Evolutionary conservation across 2,888 invertebrate genomes (phyloP), one percentile per base, ranked within the genome.

Genomic region (Agonopterix arenella): DNA sequence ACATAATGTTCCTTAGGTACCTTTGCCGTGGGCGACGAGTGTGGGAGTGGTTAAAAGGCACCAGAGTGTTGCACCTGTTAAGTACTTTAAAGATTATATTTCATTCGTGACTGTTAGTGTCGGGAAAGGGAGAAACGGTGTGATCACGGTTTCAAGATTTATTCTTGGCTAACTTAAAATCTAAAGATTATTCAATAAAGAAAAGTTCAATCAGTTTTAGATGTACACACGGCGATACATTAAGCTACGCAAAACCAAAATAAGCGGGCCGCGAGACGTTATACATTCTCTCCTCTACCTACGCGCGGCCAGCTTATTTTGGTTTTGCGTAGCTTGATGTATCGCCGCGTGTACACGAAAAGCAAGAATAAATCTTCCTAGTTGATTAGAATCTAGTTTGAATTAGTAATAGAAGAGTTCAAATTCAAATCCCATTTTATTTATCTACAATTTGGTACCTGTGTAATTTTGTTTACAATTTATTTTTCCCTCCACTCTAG

Each of bases 31-130:
- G 88, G 86, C 84, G 77, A 76, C 85, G 80, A 82, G 84, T 84
- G 84, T 85, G 88, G 89, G 86, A 88, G 88, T 86, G 85, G 81
- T 85, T 84, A 88, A 89, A 89, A 89, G 86, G 84, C 88, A 88
- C 89, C 89, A 86, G 89, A 89, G 84, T 89, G 88, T 89, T 86
- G 88, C 88, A 89, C 89, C 89, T 77, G 89, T 89, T 89, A 89
- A 89, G 89, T 89, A 89, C 89, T 84, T 86, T 84, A 80, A 76
- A 82, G 82, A 86, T 85, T 86, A 69, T 88, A 83, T 85, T 85
- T 84, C 76, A 80, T 86, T 84, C 83, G 78, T 86, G 84, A 75
- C 79, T 88, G 86, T 89, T 89, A 89, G 86, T 77, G 80, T 80
- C 78, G 80, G 83, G 80, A 80, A 75, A 69, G 78, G 81, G 76